Percentiles rank a stretch among this genome's conserved stretches.
phyloP scores from a whole-genome alignment of 1,140 invertebrate species.

The Hirudo medicinalis region DNA sequence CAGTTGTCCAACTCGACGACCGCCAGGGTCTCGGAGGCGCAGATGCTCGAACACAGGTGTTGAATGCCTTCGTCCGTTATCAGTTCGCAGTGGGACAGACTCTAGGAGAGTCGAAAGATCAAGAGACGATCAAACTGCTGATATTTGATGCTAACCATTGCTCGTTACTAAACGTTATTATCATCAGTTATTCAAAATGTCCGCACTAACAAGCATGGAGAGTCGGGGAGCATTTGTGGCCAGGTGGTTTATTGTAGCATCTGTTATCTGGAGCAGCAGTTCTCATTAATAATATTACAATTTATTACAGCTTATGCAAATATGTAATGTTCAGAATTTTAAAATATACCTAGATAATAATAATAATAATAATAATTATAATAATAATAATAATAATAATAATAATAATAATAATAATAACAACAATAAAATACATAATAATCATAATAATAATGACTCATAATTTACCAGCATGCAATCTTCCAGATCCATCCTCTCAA shows the following conservation, averaged over 20 bases:
- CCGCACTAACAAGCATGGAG: neutral
- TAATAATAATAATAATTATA: neutral
- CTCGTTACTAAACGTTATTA: neutral
- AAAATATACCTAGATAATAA: neutral
- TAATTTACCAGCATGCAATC: slow-evolving; percentile 66
- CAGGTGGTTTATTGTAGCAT: slow-evolving; percentile 77
- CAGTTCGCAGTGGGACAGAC: slow-evolving; percentile 91
- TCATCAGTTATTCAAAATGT: neutral
- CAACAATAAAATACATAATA: neutral
- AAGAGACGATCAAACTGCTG: neutral
- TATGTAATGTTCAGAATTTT: neutral
- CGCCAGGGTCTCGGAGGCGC: slow-evolving; percentile 54
- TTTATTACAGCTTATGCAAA: too few species aligned
- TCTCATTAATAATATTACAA: too few species aligned
- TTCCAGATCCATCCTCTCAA: slow-evolving; percentile 96
- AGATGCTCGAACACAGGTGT: slow-evolving; percentile 77
- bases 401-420: slow-evolving; percentile 8
- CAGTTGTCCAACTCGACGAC: slow-evolving; percentile 97
- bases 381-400: slow-evolving; percentile 6
- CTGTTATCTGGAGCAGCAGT: slow-evolving; percentile 57
- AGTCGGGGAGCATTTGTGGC: slow-evolving; percentile 83
- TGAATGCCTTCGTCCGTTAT: slow-evolving; percentile 96
- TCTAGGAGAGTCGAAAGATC: slow-evolving; percentile 48
- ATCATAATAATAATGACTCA: neutral
- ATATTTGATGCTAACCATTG: neutral